Base-by-base conservation (phyloP, 2,113 vertebrate species). In the Hirundichthys speculiger region DNA sequence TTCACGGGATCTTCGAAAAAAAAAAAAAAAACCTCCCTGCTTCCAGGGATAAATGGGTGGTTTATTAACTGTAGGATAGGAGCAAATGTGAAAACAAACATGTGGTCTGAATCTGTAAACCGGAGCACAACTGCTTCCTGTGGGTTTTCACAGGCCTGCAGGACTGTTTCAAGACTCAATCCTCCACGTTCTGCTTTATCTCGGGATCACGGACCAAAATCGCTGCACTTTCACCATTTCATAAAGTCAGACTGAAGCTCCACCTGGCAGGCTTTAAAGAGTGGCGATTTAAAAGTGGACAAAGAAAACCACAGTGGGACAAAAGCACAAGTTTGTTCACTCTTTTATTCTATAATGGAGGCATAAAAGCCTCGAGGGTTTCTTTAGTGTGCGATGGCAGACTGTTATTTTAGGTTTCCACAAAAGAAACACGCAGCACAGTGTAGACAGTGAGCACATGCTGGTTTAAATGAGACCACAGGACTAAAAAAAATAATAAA, bases 81-180 rank as follows among this genome's bases (percentile, higher is more conserved):
- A 41, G 74, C 56, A 56, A 85, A 86, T 58, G 42, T 73, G 56
- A 84, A 86, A 85, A 86, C 64, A 85, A 86, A 75, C 66, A 77
- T 42, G 72, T 75, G 74, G 62, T 67, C 24, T 16, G 53, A 57
- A 77, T 82, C 54, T 64, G 52, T 78, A 73, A 84, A 81, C 43
- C 75, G 53, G 13, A 51, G 60, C 19, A 50, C 7, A 53, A 66
- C 15, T 4, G 59, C 61, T 82, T 80, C 4, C 56, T 76, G 76
- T 27, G 65, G 48, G 39, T 66, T 24, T 70, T 51, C 53, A 74
- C 14, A 39, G 45, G 65, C 1, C 55, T 47, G 39, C 20, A 42
- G 2, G 25, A 69, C 22, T 13, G 55, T 38, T 15, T 49, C 2
- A 46, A 56, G 62, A 34, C 51, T 15, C 3, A 7, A 18, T n/a